Evolutionary conservation across 2,113 vertebrate species (phyloP), one percentile per base, ranked within the genome.

Genomic region (Dipodomys ordii): DNA sequence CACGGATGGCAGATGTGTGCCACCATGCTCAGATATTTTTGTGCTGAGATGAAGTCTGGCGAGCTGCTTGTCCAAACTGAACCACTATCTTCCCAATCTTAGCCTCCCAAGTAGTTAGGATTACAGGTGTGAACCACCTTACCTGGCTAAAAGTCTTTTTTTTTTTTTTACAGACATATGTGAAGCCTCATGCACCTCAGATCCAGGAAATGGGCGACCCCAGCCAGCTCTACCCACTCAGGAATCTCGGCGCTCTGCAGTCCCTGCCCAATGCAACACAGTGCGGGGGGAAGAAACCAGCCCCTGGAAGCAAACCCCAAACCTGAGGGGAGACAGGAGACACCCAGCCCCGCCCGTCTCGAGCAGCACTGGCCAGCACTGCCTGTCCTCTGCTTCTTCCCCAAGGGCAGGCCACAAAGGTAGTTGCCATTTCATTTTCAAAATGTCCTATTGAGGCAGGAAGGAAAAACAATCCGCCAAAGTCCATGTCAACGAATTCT

Each of bases 171-270:
- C 0, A 46, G 67, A 39, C 19, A 49, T 12, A 2, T 64, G 6
- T 0, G 1, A 8, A 32, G 10, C 3, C 9, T 2, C 44, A 68
- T 4, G 35, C 0, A 1, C 20, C 53, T n/a, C 64, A 53, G 53
- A 46, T 18, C 62, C 2, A 20, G 88, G 83, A 27, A 73, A 30
- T 0, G 4, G 65, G 25, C 46, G 22, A 25, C 13, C 11, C 23
- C 35, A 20, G 0, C 10, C 25, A 53, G 23, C 16, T 6, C 18
- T 12, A 22, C 1, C 65, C 49, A 25, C 57, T 22, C 22, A 72
- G 22, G 30, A 23, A 8, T 7, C 0, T 0, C 22, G 35, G 25
- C 1, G 5, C 25, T 11, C 32, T 20, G 25, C 44, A 8, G 11
- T 2, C 46, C 23, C 23, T 69, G 2, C 3, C 10, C 9, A 30